phyloP scores from a whole-genome alignment of 2,888 invertebrate genomes.

The Cephus nigrinus region DNA sequence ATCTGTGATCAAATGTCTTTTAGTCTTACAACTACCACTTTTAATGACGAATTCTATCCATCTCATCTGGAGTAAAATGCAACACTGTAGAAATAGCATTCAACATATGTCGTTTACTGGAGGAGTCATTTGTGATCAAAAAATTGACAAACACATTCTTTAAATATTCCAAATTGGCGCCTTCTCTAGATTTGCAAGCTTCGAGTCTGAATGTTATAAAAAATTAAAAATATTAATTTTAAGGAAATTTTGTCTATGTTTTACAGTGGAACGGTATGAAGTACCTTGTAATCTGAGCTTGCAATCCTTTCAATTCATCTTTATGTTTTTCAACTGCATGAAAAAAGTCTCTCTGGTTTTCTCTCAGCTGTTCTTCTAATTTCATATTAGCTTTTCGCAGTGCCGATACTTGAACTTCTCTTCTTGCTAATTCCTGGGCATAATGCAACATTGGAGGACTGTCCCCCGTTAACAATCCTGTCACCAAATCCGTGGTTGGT shows the following conservation, averaged over 20 bases:
- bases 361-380: conserved; percentile 61
- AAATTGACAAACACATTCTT: conserved; percentile 91
- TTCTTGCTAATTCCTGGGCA: conserved; percentile 83
- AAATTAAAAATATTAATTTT: conserved; percentile 14
- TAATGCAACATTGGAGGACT: conserved; percentile 85
- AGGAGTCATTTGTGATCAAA: conserved; percentile 76
- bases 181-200: conserved; percentile 82
- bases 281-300: conserved; percentile 61
- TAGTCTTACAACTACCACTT: conserved; percentile 25
- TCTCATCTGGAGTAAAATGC: conserved; percentile 81
- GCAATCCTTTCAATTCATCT: conserved; percentile 52
- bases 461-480: conserved; percentile 67
- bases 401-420: conserved; percentile 81
- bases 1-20: not conserved
- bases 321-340: conserved; percentile 54
- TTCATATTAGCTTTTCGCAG: conserved; percentile 79
- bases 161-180: conserved; percentile 88
- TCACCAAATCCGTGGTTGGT: conserved; percentile 48
- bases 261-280: not conserved
- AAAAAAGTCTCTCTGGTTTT: conserved; percentile 58
- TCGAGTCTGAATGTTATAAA: conserved; percentile 69
- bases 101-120: conserved; percentile 83
- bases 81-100: conserved; percentile 90
- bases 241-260: conserved; percentile 2
- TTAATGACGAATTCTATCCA: conserved; percentile 64